A percentile compares a stretch with the other conserved stretches of the same genome.
Conservation (phyloP, 2,113 vertebrate species). For the Channa argus region DNA sequence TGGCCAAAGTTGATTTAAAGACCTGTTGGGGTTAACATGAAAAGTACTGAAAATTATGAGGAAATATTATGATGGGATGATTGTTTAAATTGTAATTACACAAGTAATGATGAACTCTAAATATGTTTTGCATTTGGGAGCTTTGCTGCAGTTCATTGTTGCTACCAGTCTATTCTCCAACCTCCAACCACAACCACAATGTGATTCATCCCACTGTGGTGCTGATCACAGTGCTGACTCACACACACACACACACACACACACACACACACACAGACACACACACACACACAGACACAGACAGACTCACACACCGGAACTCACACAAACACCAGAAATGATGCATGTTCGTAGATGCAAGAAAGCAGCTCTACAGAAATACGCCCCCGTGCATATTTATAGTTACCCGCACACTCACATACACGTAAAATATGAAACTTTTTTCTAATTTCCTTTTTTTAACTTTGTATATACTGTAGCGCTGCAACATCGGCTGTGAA, state of each 20-base stretch:
- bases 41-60: background rate
- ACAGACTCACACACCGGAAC: background rate
- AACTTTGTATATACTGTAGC: background rate
- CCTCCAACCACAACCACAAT: slow-evolving; percentile 33
- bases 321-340: slow-evolving; percentile 17
- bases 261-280: slow-evolving; percentile 51
- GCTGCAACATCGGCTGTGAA: background rate
- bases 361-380: slow-evolving; percentile 19
- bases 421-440: background rate
- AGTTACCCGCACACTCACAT: background rate
- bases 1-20: background rate
- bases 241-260: slow-evolving; percentile 37
- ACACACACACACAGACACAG: slow-evolving; percentile 24
- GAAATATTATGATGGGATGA: slow-evolving; percentile 11
- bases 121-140: slow-evolving; percentile 56
- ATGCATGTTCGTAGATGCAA: slow-evolving; percentile 11
- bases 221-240: slow-evolving; percentile 70
- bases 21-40: slow-evolving; percentile 4
- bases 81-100: slow-evolving; percentile 2
- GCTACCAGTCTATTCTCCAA: slow-evolving; percentile 42
- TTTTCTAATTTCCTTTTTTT: background rate
- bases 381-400: slow-evolving; percentile 44
- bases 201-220: slow-evolving; percentile 65
- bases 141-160: slow-evolving; percentile 44
- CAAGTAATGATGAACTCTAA: background rate